These are phyloP conservation scores for Griposia aprilina DNA, from an alignment of 2,888 invertebrate species.

Conservation along the genomic window DNA sequence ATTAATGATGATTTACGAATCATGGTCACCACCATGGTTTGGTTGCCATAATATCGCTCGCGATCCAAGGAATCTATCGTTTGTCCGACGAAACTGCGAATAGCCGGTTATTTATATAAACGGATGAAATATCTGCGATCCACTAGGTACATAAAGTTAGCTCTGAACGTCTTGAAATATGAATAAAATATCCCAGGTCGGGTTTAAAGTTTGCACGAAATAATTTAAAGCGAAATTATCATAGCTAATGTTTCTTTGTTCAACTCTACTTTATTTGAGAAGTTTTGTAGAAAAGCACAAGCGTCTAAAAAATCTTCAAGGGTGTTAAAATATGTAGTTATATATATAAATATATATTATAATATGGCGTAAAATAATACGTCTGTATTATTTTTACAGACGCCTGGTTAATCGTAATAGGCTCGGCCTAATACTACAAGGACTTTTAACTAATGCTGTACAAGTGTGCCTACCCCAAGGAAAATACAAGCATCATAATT, in stretches of 20 bases:
- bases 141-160: constrained; percentile 31
- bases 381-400: too few relatives aligned
- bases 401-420: neutral
- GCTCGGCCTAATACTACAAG: too few relatives aligned
- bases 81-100: constrained; percentile 27
- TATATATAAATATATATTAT: too few relatives aligned
- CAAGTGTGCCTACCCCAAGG: neutral
- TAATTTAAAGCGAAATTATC: constrained; percentile 44
- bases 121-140: constrained; percentile 30
- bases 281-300: neutral
- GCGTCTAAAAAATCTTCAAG: neutral
- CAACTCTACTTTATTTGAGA: neutral
- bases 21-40: constrained; percentile 32
- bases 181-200: constrained; percentile 55
- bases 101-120: constrained; percentile 37
- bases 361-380: too few relatives aligned
- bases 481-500: neutral
- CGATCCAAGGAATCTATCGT: constrained; percentile 54
- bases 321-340: too few relatives aligned
- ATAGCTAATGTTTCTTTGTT: constrained; percentile 37
- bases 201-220: constrained; percentile 21
- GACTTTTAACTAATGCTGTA: neutral
- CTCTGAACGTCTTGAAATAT: constrained; percentile 40
- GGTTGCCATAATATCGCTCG: constrained; percentile 43
- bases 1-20: neutral